phyloP scores from a whole-genome alignment of 1,140 invertebrate species.

The Bacillus rossius region DNA sequence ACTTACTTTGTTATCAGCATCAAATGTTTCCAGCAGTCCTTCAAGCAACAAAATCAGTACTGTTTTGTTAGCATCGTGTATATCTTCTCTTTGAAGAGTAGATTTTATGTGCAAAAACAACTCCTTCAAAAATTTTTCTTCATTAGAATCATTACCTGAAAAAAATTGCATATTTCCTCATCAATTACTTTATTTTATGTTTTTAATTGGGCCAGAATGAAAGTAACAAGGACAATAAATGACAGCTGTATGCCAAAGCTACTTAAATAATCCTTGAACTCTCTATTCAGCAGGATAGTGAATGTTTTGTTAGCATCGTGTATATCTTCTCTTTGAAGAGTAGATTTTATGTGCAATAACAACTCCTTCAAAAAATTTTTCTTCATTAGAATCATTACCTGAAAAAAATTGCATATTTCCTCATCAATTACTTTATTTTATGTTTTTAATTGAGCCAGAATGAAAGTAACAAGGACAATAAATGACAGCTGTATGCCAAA shows the following conservation, averaged over 20 bases:
- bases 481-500: too few species aligned
- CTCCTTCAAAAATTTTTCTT: not conserved
- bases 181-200: too few species aligned
- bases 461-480: too few species aligned
- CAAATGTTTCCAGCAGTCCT: constrained; percentile 41
- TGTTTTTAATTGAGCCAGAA: too few species aligned
- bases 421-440: too few species aligned
- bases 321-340: constrained; percentile 37
- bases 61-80: constrained; percentile 49
- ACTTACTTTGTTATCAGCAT: constrained; percentile 36
- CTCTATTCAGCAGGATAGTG: constrained; percentile 41
- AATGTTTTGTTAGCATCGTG: constrained; percentile 49
- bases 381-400: constrained; percentile 4
- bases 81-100: constrained; percentile 34
- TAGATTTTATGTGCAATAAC: constrained; percentile 3
- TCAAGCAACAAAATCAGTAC: constrained; percentile 45
- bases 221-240: too few species aligned
- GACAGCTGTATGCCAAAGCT: too few species aligned
- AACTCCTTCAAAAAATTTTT: constrained; percentile 3
- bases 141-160: constrained; percentile 5
- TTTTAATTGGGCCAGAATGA: too few species aligned
- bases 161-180: not conserved
- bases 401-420: not conserved
- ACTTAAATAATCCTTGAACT: too few species aligned
- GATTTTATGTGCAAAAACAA: constrained; percentile 5